These are phyloP conservation scores for Salvelinus fontinalis DNA, from an alignment of 2,113 vertebrate species.

Conservation along the genomic window DNA sequence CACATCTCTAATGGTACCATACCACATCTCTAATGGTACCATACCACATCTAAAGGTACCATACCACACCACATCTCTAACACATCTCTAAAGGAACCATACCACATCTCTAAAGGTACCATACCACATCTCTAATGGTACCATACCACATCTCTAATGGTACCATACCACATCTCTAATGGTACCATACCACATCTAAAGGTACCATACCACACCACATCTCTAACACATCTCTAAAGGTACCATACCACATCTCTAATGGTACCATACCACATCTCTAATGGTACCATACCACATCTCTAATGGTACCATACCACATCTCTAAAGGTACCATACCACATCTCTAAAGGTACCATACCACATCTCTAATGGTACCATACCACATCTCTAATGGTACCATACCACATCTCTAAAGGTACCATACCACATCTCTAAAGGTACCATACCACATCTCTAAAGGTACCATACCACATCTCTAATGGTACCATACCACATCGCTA, in stretches of 20 bases:
- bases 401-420: conserved; percentile 89
- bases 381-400: conserved; percentile 95
- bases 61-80: no score
- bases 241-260: conserved; percentile 91
- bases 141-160: conserved; percentile 83
- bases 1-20: conserved; percentile 93
- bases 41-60: conserved; percentile 89
- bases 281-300: no score
- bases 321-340: no score
- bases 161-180: conserved; percentile 99
- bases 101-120: conserved; percentile 89
- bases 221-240: conserved; percentile 99
- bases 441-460: conserved; percentile 83
- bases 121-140: conserved; percentile 99
- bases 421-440: conserved; percentile 99
- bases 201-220: no score
- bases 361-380: no score
- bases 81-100: conserved; percentile 95
- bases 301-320: conserved; percentile 91
- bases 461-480: conserved; percentile 99
- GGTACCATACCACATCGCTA: conserved; percentile 88
- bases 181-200: conserved; percentile 89
- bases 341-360: conserved; percentile 93
- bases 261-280: conserved; percentile 88
- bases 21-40: conserved; percentile 98